Evolutionary conservation across 2,888 invertebrate species (phyloP).

Genomic region (Temnothorax ravouxi): DNA sequence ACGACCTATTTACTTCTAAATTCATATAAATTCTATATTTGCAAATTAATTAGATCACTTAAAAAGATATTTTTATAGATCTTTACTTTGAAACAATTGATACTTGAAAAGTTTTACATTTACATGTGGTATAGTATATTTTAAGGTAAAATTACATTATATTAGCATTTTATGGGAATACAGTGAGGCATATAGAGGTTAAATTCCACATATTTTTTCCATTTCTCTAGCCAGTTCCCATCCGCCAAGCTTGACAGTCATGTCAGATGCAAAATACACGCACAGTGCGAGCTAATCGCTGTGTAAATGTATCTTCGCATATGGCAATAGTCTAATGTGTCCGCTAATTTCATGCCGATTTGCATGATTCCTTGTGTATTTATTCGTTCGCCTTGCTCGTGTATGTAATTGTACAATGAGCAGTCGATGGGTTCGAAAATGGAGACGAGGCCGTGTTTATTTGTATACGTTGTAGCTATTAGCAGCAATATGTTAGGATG

Average conservation of each 20-base stretch:
- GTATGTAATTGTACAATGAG: constrained; percentile 81
- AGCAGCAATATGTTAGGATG: constrained; percentile 81
- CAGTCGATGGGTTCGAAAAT: constrained; percentile 81
- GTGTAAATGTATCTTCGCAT: constrained; percentile 82
- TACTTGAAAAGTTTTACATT: neutral
- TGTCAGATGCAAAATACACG: constrained; percentile 79
- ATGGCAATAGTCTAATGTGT: constrained; percentile 79
- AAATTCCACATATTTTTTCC: constrained; percentile 69
- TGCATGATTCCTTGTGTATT: constrained; percentile 79
- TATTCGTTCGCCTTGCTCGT: constrained; percentile 81
- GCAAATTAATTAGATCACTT: neutral
- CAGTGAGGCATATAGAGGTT: neutral
- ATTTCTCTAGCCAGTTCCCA: constrained; percentile 80
- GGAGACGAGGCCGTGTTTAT: constrained; percentile 79
- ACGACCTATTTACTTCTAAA: neutral
- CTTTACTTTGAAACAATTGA: neutral
- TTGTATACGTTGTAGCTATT: constrained; percentile 80
- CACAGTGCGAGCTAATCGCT: constrained; percentile 81
- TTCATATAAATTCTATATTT: neutral
- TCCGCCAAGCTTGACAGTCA: constrained; percentile 81
- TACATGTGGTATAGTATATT: neutral
- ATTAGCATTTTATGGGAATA: neutral
- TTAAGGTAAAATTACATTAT: constrained; percentile 14
- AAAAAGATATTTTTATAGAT: neutral
- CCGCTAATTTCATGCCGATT: constrained; percentile 79